A percentile compares a stretch with the other conserved stretches of the same genome.
These are phyloP conservation scores for Cylas formicarius DNA, from an alignment of 1,140 invertebrate species.

Conservation along the genomic window DNA sequence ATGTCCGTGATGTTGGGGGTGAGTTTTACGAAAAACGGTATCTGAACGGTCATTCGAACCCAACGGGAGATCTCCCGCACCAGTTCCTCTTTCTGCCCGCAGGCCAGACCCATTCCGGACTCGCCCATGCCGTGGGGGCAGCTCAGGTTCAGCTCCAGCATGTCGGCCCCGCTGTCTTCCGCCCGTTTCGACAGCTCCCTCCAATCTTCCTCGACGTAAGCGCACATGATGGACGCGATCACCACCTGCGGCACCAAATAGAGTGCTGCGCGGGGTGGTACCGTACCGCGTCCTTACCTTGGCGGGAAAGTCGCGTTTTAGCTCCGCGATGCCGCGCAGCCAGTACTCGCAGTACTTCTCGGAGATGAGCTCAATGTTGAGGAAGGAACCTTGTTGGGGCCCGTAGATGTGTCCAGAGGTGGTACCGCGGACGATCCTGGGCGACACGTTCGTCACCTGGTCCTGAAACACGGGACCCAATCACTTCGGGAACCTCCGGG, in stretches of 20 bases:
- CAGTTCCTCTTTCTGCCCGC: conserved; percentile 86
- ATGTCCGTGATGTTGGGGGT: conserved; percentile 98
- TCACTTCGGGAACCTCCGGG: conserved; percentile 1
- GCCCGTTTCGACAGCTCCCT: conserved; percentile 68
- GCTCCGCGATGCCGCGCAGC: conserved; percentile 79
- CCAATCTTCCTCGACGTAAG: conserved; percentile 86
- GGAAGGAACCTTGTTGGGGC: conserved; percentile 88
- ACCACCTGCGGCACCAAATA: conserved; percentile 60
- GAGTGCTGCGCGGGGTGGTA: conserved; percentile 25
- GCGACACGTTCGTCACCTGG: conserved; percentile 93
- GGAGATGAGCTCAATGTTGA: conserved; percentile 98
- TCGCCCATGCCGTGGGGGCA: conserved; percentile 99
- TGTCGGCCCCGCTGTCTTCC: conserved; percentile 84
- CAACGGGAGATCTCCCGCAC: conserved; percentile 87
- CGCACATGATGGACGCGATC: conserved; percentile 96
- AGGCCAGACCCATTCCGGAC: conserved; percentile 94
- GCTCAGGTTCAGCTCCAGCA: conserved; percentile 91
- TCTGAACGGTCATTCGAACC: conserved; percentile 77
- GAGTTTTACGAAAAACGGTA: conserved; percentile 97
- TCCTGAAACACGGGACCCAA: conserved; percentile 54
- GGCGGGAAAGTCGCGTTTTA: conserved; percentile 77
- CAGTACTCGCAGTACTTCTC: conserved; percentile 94
- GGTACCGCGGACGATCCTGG: conserved; percentile 87
- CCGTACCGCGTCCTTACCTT: conserved; percentile 51
- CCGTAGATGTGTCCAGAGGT: conserved; percentile 89